Conservation (phyloP, 53 echinoderm and acorn worm species). For the Paracentrotus lividus region DNA sequence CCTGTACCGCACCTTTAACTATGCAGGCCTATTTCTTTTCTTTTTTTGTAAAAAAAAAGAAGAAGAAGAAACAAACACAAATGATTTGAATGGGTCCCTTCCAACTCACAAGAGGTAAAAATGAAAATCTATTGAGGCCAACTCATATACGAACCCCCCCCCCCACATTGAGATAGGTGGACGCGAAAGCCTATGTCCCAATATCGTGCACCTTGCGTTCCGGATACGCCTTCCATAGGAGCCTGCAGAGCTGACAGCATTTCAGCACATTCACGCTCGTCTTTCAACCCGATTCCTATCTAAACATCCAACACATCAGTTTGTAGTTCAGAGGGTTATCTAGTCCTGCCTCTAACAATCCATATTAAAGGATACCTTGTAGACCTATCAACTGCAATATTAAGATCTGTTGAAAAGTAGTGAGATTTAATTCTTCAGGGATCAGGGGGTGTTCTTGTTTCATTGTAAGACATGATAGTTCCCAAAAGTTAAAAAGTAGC, state of each 20-base stretch:
- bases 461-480: neutral
- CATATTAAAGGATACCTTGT: conserved; percentile 21
- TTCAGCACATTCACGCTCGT: conserved; percentile 52
- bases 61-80: too few relatives aligned
- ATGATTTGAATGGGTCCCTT: too few relatives aligned
- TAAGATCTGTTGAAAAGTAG: conserved; percentile 55
- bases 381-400: conserved; percentile 36
- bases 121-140: too few relatives aligned
- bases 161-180: too few relatives aligned
- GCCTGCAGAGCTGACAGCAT: conserved; percentile 37
- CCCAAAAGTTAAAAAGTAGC: neutral
- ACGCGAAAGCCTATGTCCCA: too few relatives aligned
- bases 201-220: neutral
- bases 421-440: conserved; percentile 34
- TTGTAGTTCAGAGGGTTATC: conserved; percentile 52
- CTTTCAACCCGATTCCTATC: conserved; percentile 60
- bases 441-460: conserved; percentile 7
- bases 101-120: too few relatives aligned
- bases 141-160: too few relatives aligned
- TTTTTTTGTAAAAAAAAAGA: too few relatives aligned
- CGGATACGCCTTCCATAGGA: neutral
- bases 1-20: too few relatives aligned
- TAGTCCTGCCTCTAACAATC: conserved; percentile 11
- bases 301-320: conserved; percentile 56
- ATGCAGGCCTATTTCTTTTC: too few relatives aligned